Percentiles rank a stretch among this genome's conserved stretches.
Evolutionary conservation across 1,140 invertebrate genomes (phyloP).

Genomic region (Nephila pilipes): DNA sequence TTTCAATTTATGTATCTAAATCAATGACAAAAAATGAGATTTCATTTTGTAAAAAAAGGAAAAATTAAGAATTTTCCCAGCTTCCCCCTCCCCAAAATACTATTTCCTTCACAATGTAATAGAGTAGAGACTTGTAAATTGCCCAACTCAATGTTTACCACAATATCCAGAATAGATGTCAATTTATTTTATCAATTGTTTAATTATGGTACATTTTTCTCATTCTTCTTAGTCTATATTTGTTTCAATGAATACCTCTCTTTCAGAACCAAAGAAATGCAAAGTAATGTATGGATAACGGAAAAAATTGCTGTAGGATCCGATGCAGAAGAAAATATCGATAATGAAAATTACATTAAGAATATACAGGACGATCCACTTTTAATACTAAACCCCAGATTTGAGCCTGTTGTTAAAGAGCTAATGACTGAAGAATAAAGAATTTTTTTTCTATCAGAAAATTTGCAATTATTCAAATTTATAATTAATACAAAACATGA

Average conservation of each 20-base stretch:
- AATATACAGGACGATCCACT: slow-evolving; percentile 2
- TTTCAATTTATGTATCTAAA: too few relatives aligned
- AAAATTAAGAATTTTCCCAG: too few relatives aligned
- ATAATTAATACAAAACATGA: slow-evolving; percentile 7
- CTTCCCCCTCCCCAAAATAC: too few relatives aligned
- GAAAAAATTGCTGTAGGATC: slow-evolving; percentile 61
- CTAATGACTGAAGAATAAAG: neutral
- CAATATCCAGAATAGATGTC: too few relatives aligned
- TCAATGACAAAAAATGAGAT: too few relatives aligned
- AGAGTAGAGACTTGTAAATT: too few relatives aligned
- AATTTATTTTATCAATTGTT: too few relatives aligned
- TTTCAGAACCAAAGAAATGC: slow-evolving; percentile 11
- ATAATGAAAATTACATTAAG: slow-evolving; percentile 65
- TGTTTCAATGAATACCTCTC: neutral
- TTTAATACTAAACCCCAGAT: neutral
- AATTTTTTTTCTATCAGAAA: neutral
- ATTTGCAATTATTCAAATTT: slow-evolving; percentile 31
- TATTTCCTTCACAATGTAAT: too few relatives aligned
- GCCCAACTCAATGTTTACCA: too few relatives aligned
- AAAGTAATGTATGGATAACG: slow-evolving; percentile 8
- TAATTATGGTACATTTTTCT: too few relatives aligned
- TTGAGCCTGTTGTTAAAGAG: slow-evolving; percentile 25
- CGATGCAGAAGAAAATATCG: slow-evolving; percentile 64
- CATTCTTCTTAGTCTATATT: too few relatives aligned
- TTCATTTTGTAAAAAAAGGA: too few relatives aligned